A percentile compares a stretch with the other conserved stretches of the same genome.
Conservation (phyloP, 2,888 invertebrate genomes). For the Ormia ochracea region DNA sequence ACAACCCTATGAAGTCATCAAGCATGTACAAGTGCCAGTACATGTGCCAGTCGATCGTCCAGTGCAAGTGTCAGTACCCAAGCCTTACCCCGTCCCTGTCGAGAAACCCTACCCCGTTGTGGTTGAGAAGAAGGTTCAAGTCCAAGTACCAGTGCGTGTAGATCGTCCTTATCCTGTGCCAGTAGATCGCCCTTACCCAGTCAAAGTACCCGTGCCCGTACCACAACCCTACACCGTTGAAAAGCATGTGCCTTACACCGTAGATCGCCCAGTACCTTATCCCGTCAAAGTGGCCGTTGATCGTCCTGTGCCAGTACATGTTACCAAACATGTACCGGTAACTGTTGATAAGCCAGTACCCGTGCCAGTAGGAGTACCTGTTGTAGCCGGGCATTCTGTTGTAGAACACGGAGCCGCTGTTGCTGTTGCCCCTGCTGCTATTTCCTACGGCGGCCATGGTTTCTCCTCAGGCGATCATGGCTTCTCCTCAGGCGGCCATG, state of each 20-base stretch:
- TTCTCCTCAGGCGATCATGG: constrained; percentile 51
- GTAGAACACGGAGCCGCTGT: constrained; percentile 69
- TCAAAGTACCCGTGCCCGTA: constrained; percentile 78
- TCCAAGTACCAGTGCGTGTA: constrained; percentile 83
- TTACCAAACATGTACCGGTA: constrained; percentile 77
- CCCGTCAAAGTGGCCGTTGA: constrained; percentile 83
- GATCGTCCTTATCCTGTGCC: constrained; percentile 83
- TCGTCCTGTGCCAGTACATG: constrained; percentile 81
- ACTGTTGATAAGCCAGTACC: constrained; percentile 73
- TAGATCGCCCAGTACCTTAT: constrained; percentile 81
- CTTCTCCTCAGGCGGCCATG: constrained; percentile 58
- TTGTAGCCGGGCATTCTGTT: constrained; percentile 70
- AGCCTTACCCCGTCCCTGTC: constrained; percentile 73
- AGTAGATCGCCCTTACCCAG: constrained; percentile 79
- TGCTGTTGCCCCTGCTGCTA: constrained; percentile 8
- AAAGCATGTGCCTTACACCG: constrained; percentile 82
- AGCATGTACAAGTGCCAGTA: constrained; percentile 81
- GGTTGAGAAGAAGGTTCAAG: constrained; percentile 80
- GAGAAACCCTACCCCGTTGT: constrained; percentile 76
- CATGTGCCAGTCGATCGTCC: constrained; percentile 84
- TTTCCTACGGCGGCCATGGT: constrained; percentile 51
- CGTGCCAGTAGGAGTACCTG: constrained; percentile 78
- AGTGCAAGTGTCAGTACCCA: constrained; percentile 80
- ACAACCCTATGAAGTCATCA: constrained; percentile 79
- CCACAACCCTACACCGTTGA: constrained; percentile 84